A percentile compares a stretch with the other conserved stretches of the same genome.
These are phyloP conservation scores for Neomicropteryx cornuta DNA, from an alignment of 1,140 invertebrate species.

Conservation along the genomic window DNA sequence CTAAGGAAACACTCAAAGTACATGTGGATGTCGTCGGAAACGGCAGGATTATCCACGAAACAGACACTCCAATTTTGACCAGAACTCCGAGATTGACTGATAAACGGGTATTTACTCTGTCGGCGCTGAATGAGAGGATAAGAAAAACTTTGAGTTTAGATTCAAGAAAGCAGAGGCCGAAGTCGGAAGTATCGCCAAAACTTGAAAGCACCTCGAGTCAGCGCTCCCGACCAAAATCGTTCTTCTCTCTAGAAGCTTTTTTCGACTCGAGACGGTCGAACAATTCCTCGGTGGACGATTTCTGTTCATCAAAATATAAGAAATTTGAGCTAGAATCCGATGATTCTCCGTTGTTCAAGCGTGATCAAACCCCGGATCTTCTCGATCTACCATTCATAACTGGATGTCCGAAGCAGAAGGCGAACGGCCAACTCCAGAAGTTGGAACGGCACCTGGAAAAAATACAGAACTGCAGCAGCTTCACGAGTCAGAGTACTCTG, in stretches of 20 bases:
- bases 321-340: constrained; percentile 37
- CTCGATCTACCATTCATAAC: constrained; percentile 34
- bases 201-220: constrained; percentile 26
- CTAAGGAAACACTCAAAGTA: constrained; percentile 23
- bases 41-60: constrained; percentile 19
- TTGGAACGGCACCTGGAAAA: not conserved
- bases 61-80: constrained; percentile 11
- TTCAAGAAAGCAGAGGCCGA: constrained; percentile 26
- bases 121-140: constrained; percentile 36
- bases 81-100: constrained; percentile 27
- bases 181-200: constrained; percentile 6
- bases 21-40: constrained; percentile 10
- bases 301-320: constrained; percentile 38
- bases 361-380: constrained; percentile 27
- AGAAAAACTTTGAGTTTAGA: constrained; percentile 37
- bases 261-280: constrained; percentile 37
- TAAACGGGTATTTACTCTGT: constrained; percentile 26
- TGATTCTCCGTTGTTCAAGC: constrained; percentile 32
- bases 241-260: constrained; percentile 37
- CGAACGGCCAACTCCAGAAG: constrained; percentile 4
- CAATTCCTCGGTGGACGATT: constrained; percentile 36
- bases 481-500: constrained; percentile 34
- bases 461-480: constrained; percentile 21
- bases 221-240: constrained; percentile 27
- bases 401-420: constrained; percentile 11